Conservation (phyloP, 2,888 invertebrate species). For the Salpingus planirostris region DNA sequence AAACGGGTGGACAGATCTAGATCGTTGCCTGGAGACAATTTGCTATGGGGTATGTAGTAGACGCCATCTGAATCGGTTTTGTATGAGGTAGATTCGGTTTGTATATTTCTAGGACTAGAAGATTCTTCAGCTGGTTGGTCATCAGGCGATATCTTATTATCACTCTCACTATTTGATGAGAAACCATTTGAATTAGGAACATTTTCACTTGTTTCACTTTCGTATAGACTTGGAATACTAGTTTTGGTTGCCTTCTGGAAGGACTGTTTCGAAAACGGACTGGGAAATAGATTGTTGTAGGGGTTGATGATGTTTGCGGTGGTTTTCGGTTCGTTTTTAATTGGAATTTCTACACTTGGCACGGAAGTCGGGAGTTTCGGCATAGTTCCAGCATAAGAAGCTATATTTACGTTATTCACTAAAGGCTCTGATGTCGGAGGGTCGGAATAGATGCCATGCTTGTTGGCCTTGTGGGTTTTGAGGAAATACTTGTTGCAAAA, state of each 20-base stretch:
- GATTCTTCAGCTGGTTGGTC: slow-evolving; percentile 31
- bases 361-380: slow-evolving; percentile 35
- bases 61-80: slow-evolving; percentile 35
- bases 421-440: slow-evolving; percentile 26
- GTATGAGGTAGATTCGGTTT: slow-evolving; percentile 36
- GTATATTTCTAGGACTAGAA: slow-evolving; percentile 34
- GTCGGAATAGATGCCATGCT: slow-evolving; percentile 78
- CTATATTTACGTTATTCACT: slow-evolving; percentile 29
- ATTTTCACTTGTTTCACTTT: slow-evolving; percentile 28
- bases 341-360: slow-evolving; percentile 31
- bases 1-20: slow-evolving; percentile 66
- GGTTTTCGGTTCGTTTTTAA: slow-evolving; percentile 23
- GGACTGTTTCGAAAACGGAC: slow-evolving; percentile 64
- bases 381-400: slow-evolving; percentile 32
- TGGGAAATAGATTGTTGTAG: slow-evolving; percentile 63
- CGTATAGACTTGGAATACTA: slow-evolving; percentile 21
- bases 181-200: slow-evolving; percentile 27
- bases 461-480: slow-evolving; percentile 96
- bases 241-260: slow-evolving; percentile 45
- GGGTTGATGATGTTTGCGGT: slow-evolving; percentile 32
- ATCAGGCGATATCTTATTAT: slow-evolving; percentile 26
- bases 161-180: slow-evolving; percentile 27
- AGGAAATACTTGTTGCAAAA: slow-evolving; percentile 98
- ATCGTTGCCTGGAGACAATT: slow-evolving; percentile 44
- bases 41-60: slow-evolving; percentile 32